Base-by-base conservation (phyloP, 1,140 invertebrate species). In the Patella vulgata region DNA sequence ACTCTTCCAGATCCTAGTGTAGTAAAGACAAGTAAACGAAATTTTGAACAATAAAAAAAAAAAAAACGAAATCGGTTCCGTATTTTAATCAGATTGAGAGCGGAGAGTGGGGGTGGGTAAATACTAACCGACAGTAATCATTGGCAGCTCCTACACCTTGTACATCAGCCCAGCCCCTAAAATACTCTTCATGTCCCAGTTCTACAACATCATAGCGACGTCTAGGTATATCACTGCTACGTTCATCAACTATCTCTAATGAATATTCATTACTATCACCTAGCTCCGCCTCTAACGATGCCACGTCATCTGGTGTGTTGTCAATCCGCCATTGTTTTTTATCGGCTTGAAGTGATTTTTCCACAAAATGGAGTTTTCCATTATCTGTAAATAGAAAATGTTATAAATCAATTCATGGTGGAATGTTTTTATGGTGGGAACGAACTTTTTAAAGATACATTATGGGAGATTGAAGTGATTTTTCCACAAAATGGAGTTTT, bases 141-240 rank as follows among this genome's bases (percentile, higher is more conserved):
- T 73, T 75, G 14, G 74, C 74, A 27, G 74, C 68, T 3, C 74
- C 74, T 12, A 60, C 66, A 4, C 71, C 74, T 46, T 75, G 74
- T 0, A 75, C 68, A 42, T 75, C 74, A 0, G 66, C 71, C 74
- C 74, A 75, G 47, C 74, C 74, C n/a, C 63, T 65, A 48, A 67
- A 73, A 5, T 57, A 66, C 12, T 59, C 21, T 1, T 65, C 51
- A 40, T 73, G 57, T 9, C 74, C 74, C 8, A 67, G 56, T 28
- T 75, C 68, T 27, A 65, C 55, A n/a, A 75, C 63, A 60, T 75
- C 74, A 55, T 73, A 75, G 6, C 68, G 70, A 19, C 73, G 53
- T 14, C 46, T 54, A 3, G 59, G 61, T 39, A 66, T 59, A 43
- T 68, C 56, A 59, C 60, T 55, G 66, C 70, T 27, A 43, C 58